Percentiles rank a stretch among this genome's conserved stretches.
These are phyloP conservation scores for Scelioninae gen. 1 DNA, from an alignment of 2,888 invertebrate genomes.

Conservation along the genomic window DNA sequence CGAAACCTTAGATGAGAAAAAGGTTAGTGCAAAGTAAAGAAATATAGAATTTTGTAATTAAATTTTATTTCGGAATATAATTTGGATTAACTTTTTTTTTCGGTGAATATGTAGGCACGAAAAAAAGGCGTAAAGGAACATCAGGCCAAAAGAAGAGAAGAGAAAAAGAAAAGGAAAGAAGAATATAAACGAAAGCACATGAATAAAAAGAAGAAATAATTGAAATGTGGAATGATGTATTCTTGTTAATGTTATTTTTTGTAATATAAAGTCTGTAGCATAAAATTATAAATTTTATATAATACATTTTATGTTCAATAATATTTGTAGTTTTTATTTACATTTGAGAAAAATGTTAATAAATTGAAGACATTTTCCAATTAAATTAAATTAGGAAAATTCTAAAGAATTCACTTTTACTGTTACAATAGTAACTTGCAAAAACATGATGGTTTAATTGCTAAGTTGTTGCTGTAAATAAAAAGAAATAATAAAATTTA, in stretches of 20 bases:
- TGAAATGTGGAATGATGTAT: background rate
- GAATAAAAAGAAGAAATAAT: conserved; percentile 74
- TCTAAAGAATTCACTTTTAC: no score
- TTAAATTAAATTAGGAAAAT: no score
- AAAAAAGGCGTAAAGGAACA: conserved; percentile 95
- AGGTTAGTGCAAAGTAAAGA: conserved; percentile 77
- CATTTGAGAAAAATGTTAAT: no score
- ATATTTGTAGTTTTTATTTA: no score
- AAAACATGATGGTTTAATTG: no score
- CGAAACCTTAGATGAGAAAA: conserved; percentile 92
- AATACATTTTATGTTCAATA: no score
- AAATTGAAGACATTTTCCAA: no score
- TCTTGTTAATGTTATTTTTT: conserved; percentile 19
- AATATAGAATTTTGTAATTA: conserved; percentile 31
- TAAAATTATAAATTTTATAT: no score
- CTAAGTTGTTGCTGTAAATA: no score
- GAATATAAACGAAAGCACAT: conserved; percentile 93
- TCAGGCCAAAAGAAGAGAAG: conserved; percentile 94
- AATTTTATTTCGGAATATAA: conserved; percentile 10
- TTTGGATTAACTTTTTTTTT: conserved; percentile 17
- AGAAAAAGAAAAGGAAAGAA: conserved; percentile 95
- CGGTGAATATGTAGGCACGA: conserved; percentile 85
- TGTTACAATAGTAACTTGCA: no score
- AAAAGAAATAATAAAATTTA: no score
- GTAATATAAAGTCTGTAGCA: conserved; percentile 18